Evolutionary conservation across 2,888 invertebrate species (phyloP).

Genomic region (Erannis defoliaria): DNA sequence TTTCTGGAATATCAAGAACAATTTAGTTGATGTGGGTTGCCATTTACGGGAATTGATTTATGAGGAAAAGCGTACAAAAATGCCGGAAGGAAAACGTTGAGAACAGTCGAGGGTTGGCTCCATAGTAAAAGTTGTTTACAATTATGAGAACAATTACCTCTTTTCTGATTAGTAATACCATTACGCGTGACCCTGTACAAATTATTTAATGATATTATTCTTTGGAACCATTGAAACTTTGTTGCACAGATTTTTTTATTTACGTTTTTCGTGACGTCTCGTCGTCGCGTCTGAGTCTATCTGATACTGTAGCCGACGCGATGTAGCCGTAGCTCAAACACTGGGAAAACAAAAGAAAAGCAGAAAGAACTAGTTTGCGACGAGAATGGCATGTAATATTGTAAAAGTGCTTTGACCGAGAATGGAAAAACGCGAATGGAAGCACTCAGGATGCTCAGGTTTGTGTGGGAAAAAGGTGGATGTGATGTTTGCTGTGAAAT

Average conservation of each 20-base stretch:
- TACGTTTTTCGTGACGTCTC: no score
- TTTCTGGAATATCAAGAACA: slow-evolving; percentile 19
- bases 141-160: no score
- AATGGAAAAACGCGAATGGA: slow-evolving; percentile 4
- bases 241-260: no score
- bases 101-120: background rate
- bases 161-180: no score
- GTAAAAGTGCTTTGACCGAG: slow-evolving; percentile 2
- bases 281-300: no score
- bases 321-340: background rate
- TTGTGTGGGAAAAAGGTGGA: no score
- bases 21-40: slow-evolving; percentile 20
- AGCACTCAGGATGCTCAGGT: no score
- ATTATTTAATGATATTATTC: no score
- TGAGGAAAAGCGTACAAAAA: slow-evolving; percentile 15
- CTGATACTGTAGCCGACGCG: no score
- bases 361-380: background rate
- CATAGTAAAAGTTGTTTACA: background rate
- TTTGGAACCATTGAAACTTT: background rate
- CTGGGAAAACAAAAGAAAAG: background rate
- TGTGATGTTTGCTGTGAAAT: no score
- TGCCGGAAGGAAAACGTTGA: slow-evolving; percentile 1
- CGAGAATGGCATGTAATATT: slow-evolving; percentile 5
- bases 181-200: no score
- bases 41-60: slow-evolving; percentile 23